Percentiles rank a stretch among this genome's conserved stretches.
phyloP scores from a whole-genome alignment of 2,888 invertebrate genomes.

The Allolobophora icterica region DNA sequence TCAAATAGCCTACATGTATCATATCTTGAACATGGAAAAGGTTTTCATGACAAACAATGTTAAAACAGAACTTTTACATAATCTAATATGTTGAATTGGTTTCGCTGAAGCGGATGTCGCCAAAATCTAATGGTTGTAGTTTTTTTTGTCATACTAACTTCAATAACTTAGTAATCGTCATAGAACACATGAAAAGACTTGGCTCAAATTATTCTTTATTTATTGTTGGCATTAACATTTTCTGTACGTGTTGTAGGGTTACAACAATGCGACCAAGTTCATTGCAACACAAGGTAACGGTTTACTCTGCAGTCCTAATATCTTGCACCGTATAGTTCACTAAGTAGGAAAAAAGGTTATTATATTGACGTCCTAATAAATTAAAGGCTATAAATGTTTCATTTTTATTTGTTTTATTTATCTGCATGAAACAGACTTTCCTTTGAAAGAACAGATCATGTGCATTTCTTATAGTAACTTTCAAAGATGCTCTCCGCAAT shows the following conservation, averaged over 20 bases:
- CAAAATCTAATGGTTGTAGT: not conserved
- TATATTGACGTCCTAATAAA: no score
- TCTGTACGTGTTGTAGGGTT: not conserved
- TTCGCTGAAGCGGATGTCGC: no score
- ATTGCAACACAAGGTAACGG: conserved; percentile 26
- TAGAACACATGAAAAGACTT: not conserved
- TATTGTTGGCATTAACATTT: not conserved
- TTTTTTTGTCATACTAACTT: not conserved
- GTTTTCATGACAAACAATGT: not conserved
- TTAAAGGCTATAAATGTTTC: no score
- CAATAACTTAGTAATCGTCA: not conserved
- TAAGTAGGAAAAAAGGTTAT: no score
- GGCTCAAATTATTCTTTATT: not conserved
- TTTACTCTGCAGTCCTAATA: not conserved
- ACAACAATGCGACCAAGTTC: not conserved
- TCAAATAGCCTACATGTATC: no score
- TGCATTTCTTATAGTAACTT: not conserved
- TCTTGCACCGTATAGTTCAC: not conserved
- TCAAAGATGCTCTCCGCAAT: not conserved
- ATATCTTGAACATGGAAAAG: not conserved
- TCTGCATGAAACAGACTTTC: no score
- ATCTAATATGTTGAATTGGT: no score
- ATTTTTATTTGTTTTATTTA: no score
- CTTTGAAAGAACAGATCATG: no score
- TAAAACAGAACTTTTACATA: no score